A percentile compares a stretch with the other conserved stretches of the same genome.
Conservation (phyloP, 2,888 invertebrate species). For the Drosophila colorata region DNA sequence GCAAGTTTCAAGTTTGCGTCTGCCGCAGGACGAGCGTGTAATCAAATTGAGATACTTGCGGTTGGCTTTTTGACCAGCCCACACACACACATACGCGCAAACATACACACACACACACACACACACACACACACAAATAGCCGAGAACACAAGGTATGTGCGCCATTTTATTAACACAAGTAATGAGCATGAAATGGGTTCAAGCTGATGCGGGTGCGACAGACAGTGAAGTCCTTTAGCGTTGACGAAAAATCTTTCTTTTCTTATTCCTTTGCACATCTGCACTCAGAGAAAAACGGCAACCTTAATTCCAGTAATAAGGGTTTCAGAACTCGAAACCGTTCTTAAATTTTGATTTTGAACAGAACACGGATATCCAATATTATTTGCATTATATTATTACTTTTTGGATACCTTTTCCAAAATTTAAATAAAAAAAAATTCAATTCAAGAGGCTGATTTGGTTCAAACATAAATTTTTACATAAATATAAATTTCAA, state of each 20-base stretch:
- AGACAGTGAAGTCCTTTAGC: conserved; percentile 27
- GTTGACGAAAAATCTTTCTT: conserved; percentile 6
- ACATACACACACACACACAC: conserved; percentile 9
- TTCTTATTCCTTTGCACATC: conserved; percentile 5
- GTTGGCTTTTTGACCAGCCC: conserved; percentile 45
- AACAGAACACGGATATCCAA: too few species aligned
- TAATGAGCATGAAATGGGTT: conserved; percentile 52
- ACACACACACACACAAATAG: not conserved
- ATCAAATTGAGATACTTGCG: conserved; percentile 69
- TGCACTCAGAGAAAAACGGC: not conserved
- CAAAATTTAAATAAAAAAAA: too few species aligned
- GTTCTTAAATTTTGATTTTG: too few species aligned
- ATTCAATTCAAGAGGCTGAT: too few species aligned
- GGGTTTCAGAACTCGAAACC: too few species aligned
- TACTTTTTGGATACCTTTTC: too few species aligned
- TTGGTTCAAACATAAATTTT: too few species aligned
- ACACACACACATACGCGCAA: conserved; percentile 8
- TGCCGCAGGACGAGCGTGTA: conserved; percentile 45
- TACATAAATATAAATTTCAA: too few species aligned
- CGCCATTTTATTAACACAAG: conserved; percentile 39
- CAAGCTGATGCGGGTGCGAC: conserved; percentile 35
- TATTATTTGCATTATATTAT: too few species aligned
- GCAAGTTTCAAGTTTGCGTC: conserved; percentile 32
- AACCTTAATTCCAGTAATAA: not conserved
- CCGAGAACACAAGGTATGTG: not conserved